Evolutionary conservation across 2,797 vertebrate genomes (phyloP), one percentile per base, ranked within the genome.

Genomic region (Microctenopoma lineatum): DNA sequence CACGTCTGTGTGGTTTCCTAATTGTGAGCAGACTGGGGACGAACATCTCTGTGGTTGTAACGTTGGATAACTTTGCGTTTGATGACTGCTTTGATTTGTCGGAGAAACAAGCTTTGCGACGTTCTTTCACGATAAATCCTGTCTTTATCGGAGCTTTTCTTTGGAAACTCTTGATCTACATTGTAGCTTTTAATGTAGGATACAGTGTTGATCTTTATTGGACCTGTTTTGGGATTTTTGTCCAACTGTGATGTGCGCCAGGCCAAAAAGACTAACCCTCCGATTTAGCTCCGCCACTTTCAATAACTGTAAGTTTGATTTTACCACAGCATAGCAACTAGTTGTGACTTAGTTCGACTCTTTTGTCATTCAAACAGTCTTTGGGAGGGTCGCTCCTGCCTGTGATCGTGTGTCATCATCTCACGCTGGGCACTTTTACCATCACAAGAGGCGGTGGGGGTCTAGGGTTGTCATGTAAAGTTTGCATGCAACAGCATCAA

Each of bases 371-470:
- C 72, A 87, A 81, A 86, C 52, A 25, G 61, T 57, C 57, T 73
- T 77, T 72, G 81, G 80, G 84, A 87, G 87, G 83, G 86, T 85
- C 86, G 79, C 70, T 83, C 74, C 75, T 82, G 89, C 85, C 81
- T 71, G 75, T 81, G 84, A 77, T 83, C 88, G 90, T 80, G 80
- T 82, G 86, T 90, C 89, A 91, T 92, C 86, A 81, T 79, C 83
- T 78, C 92, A 79, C 61, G 88, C 89, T 89, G 91, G 77, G 90
- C 85, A 78, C 80, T 87, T 88, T 93, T 90, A 86, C 84, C 88
- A 90, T 92, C 76, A 93, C 89, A 64, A 63, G 63, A 61, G 62
- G 50, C 4, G 16, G 50, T 32, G 29, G 29, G 29, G 18, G 38
- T 10, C 21, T 59, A 21, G 10, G 39, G 0, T 47, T 8, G 8